Conservation (phyloP, 2,888 invertebrate genomes). For the Drosophila leonis region DNA sequence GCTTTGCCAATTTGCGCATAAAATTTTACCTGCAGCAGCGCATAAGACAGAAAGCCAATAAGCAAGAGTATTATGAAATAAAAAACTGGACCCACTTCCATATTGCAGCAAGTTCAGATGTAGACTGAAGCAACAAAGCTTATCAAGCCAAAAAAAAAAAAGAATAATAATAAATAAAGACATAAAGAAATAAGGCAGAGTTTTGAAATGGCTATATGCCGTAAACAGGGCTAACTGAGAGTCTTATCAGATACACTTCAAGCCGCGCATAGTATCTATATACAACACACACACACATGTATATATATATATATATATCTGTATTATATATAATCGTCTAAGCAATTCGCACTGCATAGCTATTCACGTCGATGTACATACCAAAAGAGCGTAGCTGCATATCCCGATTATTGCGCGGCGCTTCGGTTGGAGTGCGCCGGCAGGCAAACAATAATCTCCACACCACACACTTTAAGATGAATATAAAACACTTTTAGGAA, state of each 20-base stretch:
- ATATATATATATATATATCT: not conserved
- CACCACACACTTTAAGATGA: slow-evolving; percentile 55
- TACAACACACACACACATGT: not conserved
- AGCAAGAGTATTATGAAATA: slow-evolving; percentile 44
- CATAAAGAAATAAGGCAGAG: slow-evolving; percentile 23
- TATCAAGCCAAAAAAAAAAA: slow-evolving; percentile 38
- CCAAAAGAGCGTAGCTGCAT: slow-evolving; percentile 26
- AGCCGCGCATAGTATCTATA: slow-evolving; percentile 8
- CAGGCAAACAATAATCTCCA: slow-evolving; percentile 58
- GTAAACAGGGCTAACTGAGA: not conserved
- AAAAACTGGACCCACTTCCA: slow-evolving; percentile 45
- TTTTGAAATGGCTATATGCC: slow-evolving; percentile 32
- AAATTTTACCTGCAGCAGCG: slow-evolving; percentile 51
- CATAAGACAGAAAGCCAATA: slow-evolving; percentile 51
- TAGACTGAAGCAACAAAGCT: slow-evolving; percentile 55
- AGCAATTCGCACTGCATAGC: slow-evolving; percentile 11
- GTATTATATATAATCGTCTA: not conserved
- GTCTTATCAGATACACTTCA: slow-evolving; percentile 52
- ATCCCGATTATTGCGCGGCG: slow-evolving; percentile 12
- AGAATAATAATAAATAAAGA: not conserved
- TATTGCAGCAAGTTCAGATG: slow-evolving; percentile 45
- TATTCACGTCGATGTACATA: slow-evolving; percentile 28
- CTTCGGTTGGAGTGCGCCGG: slow-evolving; percentile 26
- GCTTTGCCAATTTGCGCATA: not conserved
- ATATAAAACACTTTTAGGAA: not conserved